Evolutionary conservation across 2,113 vertebrate genomes (phyloP), one percentile per base, ranked within the genome.

Genomic region (Tupaia chinensis): DNA sequence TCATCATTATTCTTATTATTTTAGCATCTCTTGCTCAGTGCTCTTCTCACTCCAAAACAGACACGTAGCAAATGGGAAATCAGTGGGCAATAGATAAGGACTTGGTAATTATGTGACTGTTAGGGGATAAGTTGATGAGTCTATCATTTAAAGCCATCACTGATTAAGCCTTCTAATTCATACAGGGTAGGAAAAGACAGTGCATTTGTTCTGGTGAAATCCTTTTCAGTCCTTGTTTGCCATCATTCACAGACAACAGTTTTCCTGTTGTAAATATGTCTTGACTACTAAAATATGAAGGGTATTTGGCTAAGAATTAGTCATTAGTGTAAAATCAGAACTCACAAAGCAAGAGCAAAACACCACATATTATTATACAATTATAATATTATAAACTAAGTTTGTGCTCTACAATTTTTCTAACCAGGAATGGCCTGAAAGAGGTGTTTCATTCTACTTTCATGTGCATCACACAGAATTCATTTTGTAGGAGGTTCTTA

Each of bases 111-210:
- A 86, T 16, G 63, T 9, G 92, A 12, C 65, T n/a, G 72, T 70
- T 34, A 19, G 53, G 83, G 32, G 80, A 92, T 14, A 34, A 77
- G 95, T 80, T 74, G 44, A 58, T 60, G 70, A 91, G 22, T 34
- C 94, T 89, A 0, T 94, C 60, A 94, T 97, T 95, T 93, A 89
- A 65, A 87, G 83, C 91, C 29, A 91, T 95, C 94, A 70, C 86
- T 73, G 53, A n/a, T 0, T 60, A 82, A 93, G 95, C 56, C n/a
- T 72, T 54, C 80, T 61, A 61, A 83, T 76, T 90, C 80, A 32
- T 25, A 19, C 29, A 63, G 56, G 66, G 54, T 16, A 78, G 54
- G 19, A 56, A 78, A 68, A 88, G 61, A 77, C 11, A 23, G 54
- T 7, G 17, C 27, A 58, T 81, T 65, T 70, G 66, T 94, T 74